phyloP scores from a whole-genome alignment of 1,140 invertebrate genomes.

The Nebria ingens region DNA sequence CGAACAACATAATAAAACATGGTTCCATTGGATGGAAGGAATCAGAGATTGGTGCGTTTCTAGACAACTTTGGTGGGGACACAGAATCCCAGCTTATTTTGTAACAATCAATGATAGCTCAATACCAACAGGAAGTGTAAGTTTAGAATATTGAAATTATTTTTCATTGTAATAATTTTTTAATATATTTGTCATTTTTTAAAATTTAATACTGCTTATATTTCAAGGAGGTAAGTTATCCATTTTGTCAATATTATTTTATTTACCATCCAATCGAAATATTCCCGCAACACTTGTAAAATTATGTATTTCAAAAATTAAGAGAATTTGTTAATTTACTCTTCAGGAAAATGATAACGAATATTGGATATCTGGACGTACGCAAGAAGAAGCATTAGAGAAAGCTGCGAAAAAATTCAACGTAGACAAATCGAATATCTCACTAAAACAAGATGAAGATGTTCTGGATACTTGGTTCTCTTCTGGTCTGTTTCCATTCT shows the following conservation, averaged over 20 bases:
- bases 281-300: too few species aligned
- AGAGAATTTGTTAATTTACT: slow-evolving; percentile 5
- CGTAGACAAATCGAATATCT: slow-evolving; percentile 56
- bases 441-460: slow-evolving; percentile 79
- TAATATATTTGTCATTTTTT: not conserved
- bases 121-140: slow-evolving; percentile 15
- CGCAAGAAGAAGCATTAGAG: slow-evolving; percentile 67
- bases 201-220: too few species aligned
- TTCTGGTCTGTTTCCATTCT: slow-evolving; percentile 93
- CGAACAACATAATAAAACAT: slow-evolving; percentile 84
- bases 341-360: slow-evolving; percentile 52
- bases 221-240: slow-evolving; percentile 5
- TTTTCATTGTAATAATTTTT: slow-evolving; percentile 6
- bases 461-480: slow-evolving; percentile 99
- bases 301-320: too few species aligned
- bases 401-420: slow-evolving; percentile 79
- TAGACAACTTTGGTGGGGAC: slow-evolving; percentile 98
- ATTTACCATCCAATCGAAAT: too few species aligned
- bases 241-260: slow-evolving; percentile 1
- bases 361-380: slow-evolving; percentile 84
- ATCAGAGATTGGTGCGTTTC: slow-evolving; percentile 91
- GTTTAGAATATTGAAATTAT: not conserved
- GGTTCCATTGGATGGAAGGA: slow-evolving; percentile 93
- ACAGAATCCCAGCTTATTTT: slow-evolving; percentile 93
- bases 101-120: slow-evolving; percentile 51